A percentile compares a stretch with the other conserved stretches of the same genome.
phyloP scores from a whole-genome alignment of 35 echinoderm and acorn worm genomes.

The Amphiura filiformis region DNA sequence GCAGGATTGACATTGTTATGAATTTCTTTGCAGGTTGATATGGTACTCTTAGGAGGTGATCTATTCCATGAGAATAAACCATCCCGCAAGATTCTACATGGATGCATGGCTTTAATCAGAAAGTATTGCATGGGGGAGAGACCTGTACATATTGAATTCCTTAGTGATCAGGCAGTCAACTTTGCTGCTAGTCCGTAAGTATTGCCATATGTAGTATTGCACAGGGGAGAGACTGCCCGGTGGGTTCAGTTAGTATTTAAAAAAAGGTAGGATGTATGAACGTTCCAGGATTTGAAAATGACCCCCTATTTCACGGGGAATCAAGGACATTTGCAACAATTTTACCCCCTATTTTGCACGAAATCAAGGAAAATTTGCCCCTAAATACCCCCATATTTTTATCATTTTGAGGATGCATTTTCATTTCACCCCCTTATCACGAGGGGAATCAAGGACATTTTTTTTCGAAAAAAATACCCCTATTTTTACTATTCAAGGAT shows the following conservation, averaged over 20 bases:
- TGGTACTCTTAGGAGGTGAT: conserved; percentile 79
- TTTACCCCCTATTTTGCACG: too few species aligned
- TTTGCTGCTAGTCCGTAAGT: conserved; percentile 81
- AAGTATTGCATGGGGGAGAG: conserved; percentile 89
- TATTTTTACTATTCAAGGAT: too few species aligned
- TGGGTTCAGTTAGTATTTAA: not conserved
- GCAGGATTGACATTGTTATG: too few species aligned
- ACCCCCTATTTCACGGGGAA: too few species aligned
- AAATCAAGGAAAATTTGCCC: too few species aligned
- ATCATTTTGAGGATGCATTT: too few species aligned
- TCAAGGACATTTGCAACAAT: too few species aligned
- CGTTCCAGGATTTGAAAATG: too few species aligned
- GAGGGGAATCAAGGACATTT: not conserved
- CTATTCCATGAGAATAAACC: conserved; percentile 93
- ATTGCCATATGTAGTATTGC: not conserved
- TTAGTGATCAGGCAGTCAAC: conserved; percentile 85
- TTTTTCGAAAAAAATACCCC: too few species aligned
- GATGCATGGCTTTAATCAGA: conserved; percentile 69
- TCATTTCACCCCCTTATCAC: not conserved
- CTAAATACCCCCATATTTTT: too few species aligned
- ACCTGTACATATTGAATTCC: conserved; percentile 84
- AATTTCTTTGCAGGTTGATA: conserved; percentile 81
- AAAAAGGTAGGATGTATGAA: not conserved
- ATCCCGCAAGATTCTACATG: conserved; percentile 66
- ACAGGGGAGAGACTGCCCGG: not conserved